Percentiles rank a stretch among this genome's conserved stretches.
These are phyloP conservation scores for Chelmon rostratus DNA, from an alignment of 2,797 vertebrate species.

Conservation along the genomic window DNA sequence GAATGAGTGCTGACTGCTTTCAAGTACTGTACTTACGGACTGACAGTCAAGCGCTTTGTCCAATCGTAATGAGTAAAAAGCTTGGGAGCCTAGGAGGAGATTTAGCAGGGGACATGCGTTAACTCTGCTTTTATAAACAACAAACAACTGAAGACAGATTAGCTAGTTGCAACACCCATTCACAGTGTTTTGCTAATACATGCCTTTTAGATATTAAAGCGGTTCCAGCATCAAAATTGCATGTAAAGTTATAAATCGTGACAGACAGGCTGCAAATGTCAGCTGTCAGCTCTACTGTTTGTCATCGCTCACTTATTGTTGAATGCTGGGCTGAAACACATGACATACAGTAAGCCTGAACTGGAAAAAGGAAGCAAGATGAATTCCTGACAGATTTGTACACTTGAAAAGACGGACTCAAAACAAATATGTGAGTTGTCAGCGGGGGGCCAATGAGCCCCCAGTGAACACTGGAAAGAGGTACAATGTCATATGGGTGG, in stretches of 20 bases:
- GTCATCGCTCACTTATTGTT: constrained; percentile 9
- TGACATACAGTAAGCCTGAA: background rate
- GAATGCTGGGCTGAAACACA: constrained; percentile 9
- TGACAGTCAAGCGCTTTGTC: constrained; percentile 3
- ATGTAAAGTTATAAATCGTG: background rate
- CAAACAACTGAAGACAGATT: constrained; percentile 14
- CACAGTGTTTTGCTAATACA: background rate
- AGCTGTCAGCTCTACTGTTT: constrained; percentile 30
- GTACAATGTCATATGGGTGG: background rate
- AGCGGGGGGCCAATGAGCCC: constrained; percentile 13
- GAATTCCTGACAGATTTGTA: constrained; percentile 33
- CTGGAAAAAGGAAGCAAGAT: constrained; percentile 29
- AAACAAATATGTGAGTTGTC: constrained; percentile 18
- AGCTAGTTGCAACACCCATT: background rate
- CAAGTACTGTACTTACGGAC: constrained; percentile 3
- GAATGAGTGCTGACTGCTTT: background rate
- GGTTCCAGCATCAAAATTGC: background rate
- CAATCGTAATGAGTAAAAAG: constrained; percentile 5
- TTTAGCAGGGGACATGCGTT: constrained; percentile 7
- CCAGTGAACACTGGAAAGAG: background rate
- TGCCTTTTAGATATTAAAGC: background rate
- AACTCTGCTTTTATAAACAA: constrained; percentile 5
- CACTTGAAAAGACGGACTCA: constrained; percentile 20
- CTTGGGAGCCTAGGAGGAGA: background rate
- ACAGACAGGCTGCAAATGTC: constrained; percentile 29